Conservation (phyloP, 2,888 invertebrate species). For the Halocaridina rubra region DNA sequence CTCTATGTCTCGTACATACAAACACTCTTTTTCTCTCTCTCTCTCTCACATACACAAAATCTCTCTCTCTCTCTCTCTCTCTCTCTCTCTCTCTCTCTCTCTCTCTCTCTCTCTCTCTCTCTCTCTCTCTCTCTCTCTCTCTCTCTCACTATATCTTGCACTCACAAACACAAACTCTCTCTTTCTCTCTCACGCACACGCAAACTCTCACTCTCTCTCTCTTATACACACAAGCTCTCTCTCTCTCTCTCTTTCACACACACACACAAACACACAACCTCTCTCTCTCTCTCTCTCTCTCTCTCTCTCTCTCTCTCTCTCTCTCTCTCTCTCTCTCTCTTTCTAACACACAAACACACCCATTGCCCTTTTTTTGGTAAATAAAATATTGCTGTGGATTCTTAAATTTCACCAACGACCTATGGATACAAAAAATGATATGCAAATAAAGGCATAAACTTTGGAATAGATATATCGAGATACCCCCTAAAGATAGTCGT, state of each 20-base stretch:
- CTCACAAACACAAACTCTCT: too few species aligned
- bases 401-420: background rate
- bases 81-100: constrained; percentile 26
- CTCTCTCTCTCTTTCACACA: background rate
- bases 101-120: background rate
- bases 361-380: background rate
- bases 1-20: background rate
- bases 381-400: background rate
- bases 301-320: background rate
- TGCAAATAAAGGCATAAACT: too few species aligned
- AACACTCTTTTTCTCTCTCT: background rate
- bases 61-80: background rate
- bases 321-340: constrained; percentile 10
- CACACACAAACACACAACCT: too few species aligned
- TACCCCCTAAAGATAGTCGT: too few species aligned
- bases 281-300: background rate
- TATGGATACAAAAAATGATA: background rate
- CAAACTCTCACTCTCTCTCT: constrained; percentile 2
- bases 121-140: constrained; percentile 21
- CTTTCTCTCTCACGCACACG: too few species aligned
- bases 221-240: background rate
- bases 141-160: constrained; percentile 23
- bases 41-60: too few species aligned
- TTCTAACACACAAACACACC: too few species aligned
- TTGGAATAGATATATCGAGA: too few species aligned